Conservation (phyloP, 35 echinoderm and acorn worm genomes). For the Holothuria glaberrima region DNA sequence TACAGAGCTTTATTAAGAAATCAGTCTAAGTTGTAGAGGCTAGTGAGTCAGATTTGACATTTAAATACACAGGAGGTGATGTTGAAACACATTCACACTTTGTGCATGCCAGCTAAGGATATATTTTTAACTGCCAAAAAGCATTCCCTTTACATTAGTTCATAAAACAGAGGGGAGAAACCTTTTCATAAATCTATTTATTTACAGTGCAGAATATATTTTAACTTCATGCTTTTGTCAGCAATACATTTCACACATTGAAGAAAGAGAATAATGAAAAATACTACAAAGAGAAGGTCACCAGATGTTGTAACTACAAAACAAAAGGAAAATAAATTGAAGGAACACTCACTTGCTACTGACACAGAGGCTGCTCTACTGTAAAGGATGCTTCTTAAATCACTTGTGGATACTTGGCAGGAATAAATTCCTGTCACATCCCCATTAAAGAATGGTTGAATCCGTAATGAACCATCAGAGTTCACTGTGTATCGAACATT, state of each 20-base stretch:
- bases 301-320: too few relatives aligned
- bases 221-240: too few relatives aligned
- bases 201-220: too few relatives aligned
- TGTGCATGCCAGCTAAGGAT: neutral
- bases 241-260: too few relatives aligned
- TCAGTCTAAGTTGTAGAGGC: constrained; percentile 22
- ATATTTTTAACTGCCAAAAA: neutral
- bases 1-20: constrained; percentile 33
- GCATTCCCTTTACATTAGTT: neutral
- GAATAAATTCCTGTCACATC: neutral
- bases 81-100: neutral
- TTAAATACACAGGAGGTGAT: too few relatives aligned
- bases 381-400: neutral
- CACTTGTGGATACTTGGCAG: neutral
- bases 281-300: too few relatives aligned
- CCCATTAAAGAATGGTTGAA: neutral
- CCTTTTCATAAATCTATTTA: too few relatives aligned
- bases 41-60: too few relatives aligned
- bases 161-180: neutral
- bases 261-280: too few relatives aligned
- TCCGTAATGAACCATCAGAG: neutral
- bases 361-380: constrained; percentile 27
- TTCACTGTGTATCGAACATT: neutral
- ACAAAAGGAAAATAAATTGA: neutral
- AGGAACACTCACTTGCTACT: constrained; percentile 23